A percentile compares a stretch with the other conserved stretches of the same genome.
These are phyloP conservation scores for Lasioglossum morio DNA, from an alignment of 2,888 invertebrate genomes.

Conservation along the genomic window DNA sequence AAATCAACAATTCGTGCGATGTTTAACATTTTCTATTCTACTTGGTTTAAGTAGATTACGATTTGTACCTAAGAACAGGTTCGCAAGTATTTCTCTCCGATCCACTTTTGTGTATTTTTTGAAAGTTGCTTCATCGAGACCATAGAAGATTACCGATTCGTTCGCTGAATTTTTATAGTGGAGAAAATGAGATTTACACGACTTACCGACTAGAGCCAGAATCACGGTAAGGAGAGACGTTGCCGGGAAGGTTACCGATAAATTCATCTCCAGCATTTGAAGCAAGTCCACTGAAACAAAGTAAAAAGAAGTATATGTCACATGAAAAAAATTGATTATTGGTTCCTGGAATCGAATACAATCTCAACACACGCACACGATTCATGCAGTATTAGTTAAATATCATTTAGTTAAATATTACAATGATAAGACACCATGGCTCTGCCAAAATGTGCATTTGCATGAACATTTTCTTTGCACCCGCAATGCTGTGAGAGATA, in stretches of 20 bases:
- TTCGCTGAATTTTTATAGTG: neutral
- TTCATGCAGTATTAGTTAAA: neutral
- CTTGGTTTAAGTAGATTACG: neutral
- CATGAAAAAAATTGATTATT: constrained; percentile 31
- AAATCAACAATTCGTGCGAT: neutral
- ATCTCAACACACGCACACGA: neutral
- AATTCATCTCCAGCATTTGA: constrained; percentile 99
- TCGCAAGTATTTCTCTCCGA: neutral
- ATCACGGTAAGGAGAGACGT: constrained; percentile 99
- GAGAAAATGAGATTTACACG: neutral
- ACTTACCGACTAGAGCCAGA: constrained; percentile 98
- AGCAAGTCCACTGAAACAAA: constrained; percentile 95
- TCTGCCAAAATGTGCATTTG: neutral
- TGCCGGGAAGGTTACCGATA: constrained; percentile 96
- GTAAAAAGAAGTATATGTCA: constrained; percentile 61
- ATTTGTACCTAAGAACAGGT: neutral
- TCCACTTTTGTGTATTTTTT: too few species aligned
- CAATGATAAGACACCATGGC: neutral
- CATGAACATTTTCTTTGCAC: neutral
- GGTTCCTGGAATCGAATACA: neutral
- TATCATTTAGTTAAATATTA: too few species aligned
- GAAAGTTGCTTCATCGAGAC: neutral
- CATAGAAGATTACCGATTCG: neutral
- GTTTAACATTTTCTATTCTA: neutral
- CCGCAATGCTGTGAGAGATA: neutral